Evolutionary conservation across 2,113 vertebrate genomes (phyloP), one percentile per base, ranked within the genome.

Genomic region (Erinaceus europaeus): DNA sequence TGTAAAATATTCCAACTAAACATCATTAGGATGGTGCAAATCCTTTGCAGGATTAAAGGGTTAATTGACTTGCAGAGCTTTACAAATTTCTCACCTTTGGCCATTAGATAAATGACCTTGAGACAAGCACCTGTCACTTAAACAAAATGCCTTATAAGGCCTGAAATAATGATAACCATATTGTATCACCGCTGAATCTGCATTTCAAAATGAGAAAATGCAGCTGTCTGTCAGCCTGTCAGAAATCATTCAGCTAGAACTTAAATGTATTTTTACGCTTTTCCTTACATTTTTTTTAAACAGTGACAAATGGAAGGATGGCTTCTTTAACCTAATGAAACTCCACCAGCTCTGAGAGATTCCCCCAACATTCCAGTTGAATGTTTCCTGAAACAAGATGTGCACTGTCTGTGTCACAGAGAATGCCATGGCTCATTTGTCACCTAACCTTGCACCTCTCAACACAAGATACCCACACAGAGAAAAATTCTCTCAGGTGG

Each of bases 311-410:
- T 67, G 38, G 57, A 72, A 6, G 4, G 10, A 93, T 53, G 71
- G 48, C 95, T 95, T 95, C 64, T 94, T 95, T 95, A 94, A 94
- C 90, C 83, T 92, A 91, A 91, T 88, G 83, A 94, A 91, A 94
- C 23, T 93, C 87, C 80, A 12, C 82, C 61, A 85, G 53, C 38
- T 75, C 61, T 64, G n/a, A 81, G 46, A 86, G 40, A 29, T 13
- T 6, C 13, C 11, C 2, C 9, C 46, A 40, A n/a, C n/a, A n/a
- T n/a, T 90, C 11, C 14, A 90, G 67, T 76, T 84, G 90, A 79
- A 46, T 27, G 64, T 90, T 68, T 84, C 74, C 1, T 20, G 84
- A 95, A 95, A 20, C 0, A 90, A 95, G 84, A 87, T 62, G 55
- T 88, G 79, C 64, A 90, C 71, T 21, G 18, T 94, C 92, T 77